Evolutionary conservation across 2,888 invertebrate genomes (phyloP), one percentile per base, ranked within the genome.

Genomic region (Blastobasis lacticolella): DNA sequence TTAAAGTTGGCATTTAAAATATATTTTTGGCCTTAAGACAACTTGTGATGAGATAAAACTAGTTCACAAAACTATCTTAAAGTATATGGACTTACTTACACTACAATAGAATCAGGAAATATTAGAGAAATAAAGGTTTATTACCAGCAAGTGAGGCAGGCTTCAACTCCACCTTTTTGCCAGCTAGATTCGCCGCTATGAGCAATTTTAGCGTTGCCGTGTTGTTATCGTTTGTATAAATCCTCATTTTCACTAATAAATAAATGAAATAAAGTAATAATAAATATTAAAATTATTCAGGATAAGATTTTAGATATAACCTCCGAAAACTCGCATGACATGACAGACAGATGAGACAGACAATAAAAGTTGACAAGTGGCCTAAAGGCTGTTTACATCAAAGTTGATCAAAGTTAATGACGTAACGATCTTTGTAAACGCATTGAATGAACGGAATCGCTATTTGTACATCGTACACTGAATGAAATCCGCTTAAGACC

Each of bases 201-300:
- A 94, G 68, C 58, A 95, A 71, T 76, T 95, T 95, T 57, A 95
- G 81, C 36, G 93, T 91, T 23, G 93, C 91, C 38, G 94, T 94
- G 79, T 95, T 95, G 64, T 92, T 93, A 67, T 92, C 91, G 71
- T 95, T 95, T 7, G 94, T 92, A 60, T 90, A 91, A 58, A 94
- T 90, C 71, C 91, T 92, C 92, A 94, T 93, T 84, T 86, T 91
- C 55, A 54, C 51, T 57, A 45, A 53, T 9, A 41, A 52, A 52
- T 49, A 7, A 4, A 40, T 36, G 23, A 42, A 9, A 36, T 37
- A 46, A n/a, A 23, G 23, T 23, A 23, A 23, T 23, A 23, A 23
- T 23, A 23, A 23, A 23, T 23, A 23, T 23, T 23, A 23, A 23
- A 23, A 23, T 23, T 23, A 23, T 23, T 23, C 23, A 23, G 23